Evolutionary conservation across 1,140 invertebrate species (phyloP), one percentile per base, ranked within the genome.

Genomic region (Sinonovacula constricta): DNA sequence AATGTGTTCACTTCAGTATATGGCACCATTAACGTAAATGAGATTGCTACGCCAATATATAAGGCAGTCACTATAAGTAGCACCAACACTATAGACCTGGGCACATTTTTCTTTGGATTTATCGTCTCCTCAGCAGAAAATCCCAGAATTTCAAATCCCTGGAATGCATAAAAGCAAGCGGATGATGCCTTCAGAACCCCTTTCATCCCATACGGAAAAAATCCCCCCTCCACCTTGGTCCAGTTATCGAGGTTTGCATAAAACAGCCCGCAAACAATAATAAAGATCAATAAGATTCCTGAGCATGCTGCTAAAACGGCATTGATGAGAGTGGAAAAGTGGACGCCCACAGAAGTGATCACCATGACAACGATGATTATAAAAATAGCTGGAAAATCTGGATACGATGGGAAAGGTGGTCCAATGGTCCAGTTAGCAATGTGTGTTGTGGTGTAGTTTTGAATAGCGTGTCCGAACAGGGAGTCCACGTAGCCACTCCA

Each of bases 71-170:
- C 85, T 33, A 88, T 76, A 31, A 85, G n/a, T 26, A 90, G 51
- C 15, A 85, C 82, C 5, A 84, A 18, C 10, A 85, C 54, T 14
- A 86, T 87, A 2, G 88, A 85, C 36, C 85, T 66, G 3, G 89
- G 89, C 15, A 90, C 76, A 34, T 83, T 79, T 69, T 80, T 85
- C 33, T 77, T 36, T 18, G 89, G 83, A 68, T 85, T 77, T 84
- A 94, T 95, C 0, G 95, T 95, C 91, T 97, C 96, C 91, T 97
- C 96, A 12, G 95, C 95, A 0, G 95, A 97, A 12, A 97, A 97
- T 4, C 97, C 96, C 76, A 99, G 97, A n/a, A 84, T 82, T 31
- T 91, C 90, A 63, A 84, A 91, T 3, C 90, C 90, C 45, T 81
- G 81, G 39, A 83, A 88, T 4, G 90, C 89, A 59, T 88, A 91